Conservation (phyloP, 2,888 invertebrate genomes). For the Girardia tigrina region DNA sequence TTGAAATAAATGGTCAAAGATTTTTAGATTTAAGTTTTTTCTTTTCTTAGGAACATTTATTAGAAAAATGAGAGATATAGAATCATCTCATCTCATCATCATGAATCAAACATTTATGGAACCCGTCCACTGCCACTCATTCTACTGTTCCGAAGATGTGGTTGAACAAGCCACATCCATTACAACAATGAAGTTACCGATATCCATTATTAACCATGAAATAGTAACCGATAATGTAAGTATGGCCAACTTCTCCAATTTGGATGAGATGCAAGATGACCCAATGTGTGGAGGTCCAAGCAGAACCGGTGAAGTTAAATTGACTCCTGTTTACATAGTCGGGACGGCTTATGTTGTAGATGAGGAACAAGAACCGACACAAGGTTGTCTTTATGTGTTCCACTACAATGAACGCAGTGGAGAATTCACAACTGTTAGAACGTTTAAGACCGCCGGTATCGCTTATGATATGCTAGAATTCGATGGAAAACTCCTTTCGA, state of each 20-base stretch:
- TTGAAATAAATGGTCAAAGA: too few relatives aligned
- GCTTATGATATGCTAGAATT: constrained; percentile 82
- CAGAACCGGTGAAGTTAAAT: background rate
- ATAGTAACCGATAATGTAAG: background rate
- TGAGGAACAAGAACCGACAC: constrained; percentile 86
- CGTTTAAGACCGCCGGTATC: constrained; percentile 88
- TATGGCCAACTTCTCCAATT: background rate
- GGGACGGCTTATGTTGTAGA: constrained; percentile 85
- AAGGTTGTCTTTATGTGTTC: constrained; percentile 75
- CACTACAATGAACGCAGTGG: background rate
- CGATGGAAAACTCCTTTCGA: constrained; percentile 83
- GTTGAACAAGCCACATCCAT: background rate
- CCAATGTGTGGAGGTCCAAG: constrained; percentile 19
- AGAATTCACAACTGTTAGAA: constrained; percentile 60
- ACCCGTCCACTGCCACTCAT: constrained; percentile 48
- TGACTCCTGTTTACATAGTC: constrained; percentile 65
- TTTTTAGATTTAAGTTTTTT: too few relatives aligned
- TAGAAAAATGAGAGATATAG: constrained; percentile 60
- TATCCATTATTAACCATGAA: background rate
- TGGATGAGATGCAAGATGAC: background rate
- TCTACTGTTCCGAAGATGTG: constrained; percentile 17
- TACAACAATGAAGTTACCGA: background rate
- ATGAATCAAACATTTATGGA: constrained; percentile 94
- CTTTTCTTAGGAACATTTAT: background rate
- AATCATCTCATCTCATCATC: constrained; percentile 68